Evolutionary conservation across 2,888 invertebrate genomes (phyloP), one percentile per base, ranked within the genome.

Genomic region (Atethmia centrago): DNA sequence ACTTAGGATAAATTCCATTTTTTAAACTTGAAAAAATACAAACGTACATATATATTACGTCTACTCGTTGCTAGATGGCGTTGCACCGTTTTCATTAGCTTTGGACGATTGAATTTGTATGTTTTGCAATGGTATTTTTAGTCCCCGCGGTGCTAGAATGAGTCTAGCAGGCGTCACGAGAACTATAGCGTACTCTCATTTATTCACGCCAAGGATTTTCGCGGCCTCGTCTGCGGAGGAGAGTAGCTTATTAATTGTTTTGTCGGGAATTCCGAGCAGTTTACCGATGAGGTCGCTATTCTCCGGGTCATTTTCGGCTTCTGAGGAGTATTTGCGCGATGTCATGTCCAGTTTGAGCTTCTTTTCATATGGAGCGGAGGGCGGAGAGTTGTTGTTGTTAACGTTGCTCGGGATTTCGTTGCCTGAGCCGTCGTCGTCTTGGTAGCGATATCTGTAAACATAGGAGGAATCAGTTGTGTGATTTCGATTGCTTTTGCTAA

Each of bases 221-320:
- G 99, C 99, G 40, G 99, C 99, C 91, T 98, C 98, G 47, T 98
- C 97, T 1, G 98, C 97, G 3, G 98, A 98, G 5, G 98, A 97
- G 49, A 99, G 97, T 82, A 98, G 97, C 93, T 98, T 98, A 90
- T 99, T 99, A 71, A 99, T 98, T 78, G 98, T 98, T 85, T 98
- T 97, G 92, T 98, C 99, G 58, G 98, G 97, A 78, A 99, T 98
- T 0, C 99, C 99, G 28, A 99, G 95, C 1, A 99, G 96, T 93
- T 99, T 99, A 16, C 99, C 98, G 86, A 99, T 98, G 74, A 99
- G 97, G 92, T 99, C 98, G 77, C 97, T 97, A 61, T 97, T 97
- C 89, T 97, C 97, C 0, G 96, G 96, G 81, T 96, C 92, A 89
- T 96, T 96, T 83, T 97, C 95, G 3, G 92, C 88, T 84, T 97